Evolutionary conservation across 2,113 vertebrate genomes (phyloP).

Genomic region (Atractosteus spatula): DNA sequence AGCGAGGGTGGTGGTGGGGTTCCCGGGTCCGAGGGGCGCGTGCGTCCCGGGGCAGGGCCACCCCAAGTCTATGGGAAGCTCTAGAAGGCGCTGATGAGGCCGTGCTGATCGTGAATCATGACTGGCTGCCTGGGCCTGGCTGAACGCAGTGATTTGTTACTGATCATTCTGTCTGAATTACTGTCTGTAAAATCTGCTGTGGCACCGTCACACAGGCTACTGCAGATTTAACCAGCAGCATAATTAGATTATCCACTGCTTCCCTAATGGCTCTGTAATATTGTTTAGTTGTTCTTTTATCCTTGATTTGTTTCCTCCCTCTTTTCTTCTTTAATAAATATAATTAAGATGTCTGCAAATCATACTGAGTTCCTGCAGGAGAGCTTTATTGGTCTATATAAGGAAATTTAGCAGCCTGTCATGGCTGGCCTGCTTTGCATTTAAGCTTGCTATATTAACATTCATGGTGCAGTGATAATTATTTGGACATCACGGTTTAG

Average conservation of each 20-base stretch:
- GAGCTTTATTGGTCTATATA: neutral
- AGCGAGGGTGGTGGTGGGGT: too few species aligned
- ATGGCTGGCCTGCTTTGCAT: neutral
- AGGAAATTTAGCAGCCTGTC: neutral
- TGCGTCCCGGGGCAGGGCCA: too few species aligned
- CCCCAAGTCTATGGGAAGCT: too few species aligned
- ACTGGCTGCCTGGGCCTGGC: too few species aligned
- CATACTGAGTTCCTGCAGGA: neutral
- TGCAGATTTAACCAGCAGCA: neutral
- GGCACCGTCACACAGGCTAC: neutral
- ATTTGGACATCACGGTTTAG: neutral
- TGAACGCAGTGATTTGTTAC: too few species aligned
- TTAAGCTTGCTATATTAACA: neutral
- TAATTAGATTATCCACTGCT: neutral
- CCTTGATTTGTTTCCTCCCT: neutral
- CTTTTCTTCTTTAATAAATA: neutral
- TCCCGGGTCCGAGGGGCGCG: too few species aligned
- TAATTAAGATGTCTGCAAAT: conserved; percentile 5
- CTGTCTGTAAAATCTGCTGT: neutral
- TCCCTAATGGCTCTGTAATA: neutral
- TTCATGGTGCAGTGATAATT: neutral
- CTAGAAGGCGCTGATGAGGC: too few species aligned
- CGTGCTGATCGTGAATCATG: too few species aligned
- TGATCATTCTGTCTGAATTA: too few species aligned
- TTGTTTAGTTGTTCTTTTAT: neutral